Conservation (phyloP, 2,113 vertebrate species). For the Seriola rivoliana region DNA sequence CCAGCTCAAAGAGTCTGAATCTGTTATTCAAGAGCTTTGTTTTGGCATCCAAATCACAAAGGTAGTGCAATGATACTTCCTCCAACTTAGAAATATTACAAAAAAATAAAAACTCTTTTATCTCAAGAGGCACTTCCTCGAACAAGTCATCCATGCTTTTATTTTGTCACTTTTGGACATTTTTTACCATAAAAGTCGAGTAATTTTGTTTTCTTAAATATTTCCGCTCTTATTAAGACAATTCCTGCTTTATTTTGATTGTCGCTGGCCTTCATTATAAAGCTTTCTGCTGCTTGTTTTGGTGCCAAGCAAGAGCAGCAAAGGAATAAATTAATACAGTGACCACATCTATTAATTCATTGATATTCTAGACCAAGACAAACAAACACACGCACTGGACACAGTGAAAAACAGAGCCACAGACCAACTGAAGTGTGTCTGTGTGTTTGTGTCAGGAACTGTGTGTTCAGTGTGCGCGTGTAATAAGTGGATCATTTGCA, state of each 20-base stretch:
- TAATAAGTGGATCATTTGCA: slow-evolving; percentile 8
- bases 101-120: too few relatives aligned
- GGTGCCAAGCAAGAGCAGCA: not conserved
- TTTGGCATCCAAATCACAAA: too few relatives aligned
- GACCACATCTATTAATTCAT: slow-evolving; percentile 28
- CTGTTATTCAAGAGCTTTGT: too few relatives aligned
- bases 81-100: too few relatives aligned
- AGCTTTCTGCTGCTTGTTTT: not conserved
- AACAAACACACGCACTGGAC: not conserved
- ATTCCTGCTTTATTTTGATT: not conserved
- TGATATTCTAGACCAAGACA: slow-evolving; percentile 8
- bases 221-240: not conserved
- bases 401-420: slow-evolving; percentile 20
- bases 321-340: not conserved
- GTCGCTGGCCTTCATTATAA: not conserved
- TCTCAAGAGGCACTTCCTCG: too few relatives aligned
- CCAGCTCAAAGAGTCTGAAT: too few relatives aligned
- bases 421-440: not conserved
- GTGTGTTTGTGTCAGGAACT: not conserved
- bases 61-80: too few relatives aligned
- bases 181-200: not conserved
- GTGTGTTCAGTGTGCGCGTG: not conserved
- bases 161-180: not conserved
- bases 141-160: too few relatives aligned
- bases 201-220: not conserved